phyloP scores from a whole-genome alignment of 2,888 invertebrate genomes.

The Catocala sponsa region DNA sequence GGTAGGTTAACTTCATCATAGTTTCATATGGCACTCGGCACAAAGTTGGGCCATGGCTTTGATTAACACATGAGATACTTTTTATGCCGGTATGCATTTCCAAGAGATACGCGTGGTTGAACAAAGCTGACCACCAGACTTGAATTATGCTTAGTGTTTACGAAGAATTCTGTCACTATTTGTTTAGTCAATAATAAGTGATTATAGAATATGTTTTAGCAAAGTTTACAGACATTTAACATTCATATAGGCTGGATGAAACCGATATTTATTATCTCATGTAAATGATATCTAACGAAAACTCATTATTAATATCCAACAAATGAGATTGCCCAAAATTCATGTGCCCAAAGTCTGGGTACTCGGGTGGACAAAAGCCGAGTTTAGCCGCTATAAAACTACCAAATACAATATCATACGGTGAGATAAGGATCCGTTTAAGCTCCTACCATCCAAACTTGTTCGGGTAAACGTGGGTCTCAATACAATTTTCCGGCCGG shows the following conservation, averaged over 20 bases:
- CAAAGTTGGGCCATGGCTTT: too few relatives aligned
- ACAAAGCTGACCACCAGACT: too few relatives aligned
- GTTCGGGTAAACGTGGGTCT: constrained; percentile 71
- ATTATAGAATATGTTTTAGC: too few relatives aligned
- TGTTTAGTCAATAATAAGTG: too few relatives aligned
- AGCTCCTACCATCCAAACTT: constrained; percentile 55
- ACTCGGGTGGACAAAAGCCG: constrained; percentile 72
- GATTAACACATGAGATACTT: too few relatives aligned
- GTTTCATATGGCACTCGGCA: too few relatives aligned
- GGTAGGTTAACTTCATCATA: too few relatives aligned
- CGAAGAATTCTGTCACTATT: too few relatives aligned
- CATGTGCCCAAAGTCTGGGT: constrained; percentile 58
- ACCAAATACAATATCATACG: constrained; percentile 63
- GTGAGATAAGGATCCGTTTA: constrained; percentile 44
- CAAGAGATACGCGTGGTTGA: too few relatives aligned
- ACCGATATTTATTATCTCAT: constrained; percentile 30
- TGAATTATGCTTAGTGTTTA: too few relatives aligned
- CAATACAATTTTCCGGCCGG: constrained; percentile 85
- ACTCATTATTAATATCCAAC: constrained; percentile 52
- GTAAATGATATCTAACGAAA: constrained; percentile 24
- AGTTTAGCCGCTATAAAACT: constrained; percentile 67
- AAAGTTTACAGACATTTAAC: constrained; percentile 1
- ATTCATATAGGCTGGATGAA: constrained; percentile 3
- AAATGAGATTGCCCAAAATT: constrained; percentile 58
- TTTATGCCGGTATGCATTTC: too few relatives aligned